Evolutionary conservation across 2,113 vertebrate genomes (phyloP), one percentile per base, ranked within the genome.

Genomic region (Saguinus midas): DNA sequence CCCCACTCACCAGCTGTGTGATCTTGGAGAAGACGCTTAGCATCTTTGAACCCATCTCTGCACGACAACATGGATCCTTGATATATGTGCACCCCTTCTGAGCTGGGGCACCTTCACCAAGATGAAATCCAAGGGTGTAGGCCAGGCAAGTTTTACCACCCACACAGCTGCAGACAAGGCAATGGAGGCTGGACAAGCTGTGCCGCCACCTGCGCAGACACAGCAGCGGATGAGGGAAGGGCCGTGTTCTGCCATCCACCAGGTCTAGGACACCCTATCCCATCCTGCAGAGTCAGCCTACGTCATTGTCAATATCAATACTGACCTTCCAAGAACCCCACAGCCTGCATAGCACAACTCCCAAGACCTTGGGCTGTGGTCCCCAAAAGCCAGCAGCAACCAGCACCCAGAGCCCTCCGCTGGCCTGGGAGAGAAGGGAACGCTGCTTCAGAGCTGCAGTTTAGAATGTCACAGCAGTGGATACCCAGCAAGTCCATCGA

Each of bases 391-490:
- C 90, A 87, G 86, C 64, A 90, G 92, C 95, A 88, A 57, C 94
- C 64, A 93, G 75, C 11, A 86, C 25, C 70, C 90, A 45, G 78
- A 0, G 2, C 13, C 48, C 66, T 68, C 29, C 32, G 13, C 16
- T 68, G 66, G 13, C 61, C 84, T 48, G 76, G 89, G 25, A 2
- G 50, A 81, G 25, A 89, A 37, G 43, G 48, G 40, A 78, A 37
- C 90, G 66, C 72, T 17, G 58, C 83, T 78, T 64, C 61, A 64
- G 14, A 86, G 45, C 96, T 96, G 97, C 40, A 0, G 97, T 89
- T 37, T 76, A 90, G 97, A 95, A 96, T 81, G 86, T 96, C 81
- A 80, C 55, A 11, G 93, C 79, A 88, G 96, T 79, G 93, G 96
- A 95, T 6, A n/a, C 50, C 87, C 82, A 48, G 89, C 23, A 72